Percentiles rank a stretch among this genome's conserved stretches.
phyloP scores from a whole-genome alignment of 2,797 vertebrate species.

The Syngnathus rostellatus region DNA sequence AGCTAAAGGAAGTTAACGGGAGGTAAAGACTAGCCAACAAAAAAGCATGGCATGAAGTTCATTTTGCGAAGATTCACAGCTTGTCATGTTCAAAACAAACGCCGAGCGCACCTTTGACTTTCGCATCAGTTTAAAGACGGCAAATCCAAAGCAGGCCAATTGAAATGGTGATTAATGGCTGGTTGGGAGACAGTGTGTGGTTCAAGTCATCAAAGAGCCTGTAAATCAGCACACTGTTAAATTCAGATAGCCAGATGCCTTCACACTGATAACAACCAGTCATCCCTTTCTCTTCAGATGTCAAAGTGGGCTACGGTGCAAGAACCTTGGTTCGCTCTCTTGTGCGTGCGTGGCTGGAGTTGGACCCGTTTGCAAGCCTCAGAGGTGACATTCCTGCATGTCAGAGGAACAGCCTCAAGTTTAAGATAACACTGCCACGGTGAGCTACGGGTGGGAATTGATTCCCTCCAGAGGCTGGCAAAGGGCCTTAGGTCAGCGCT shows the following conservation, averaged over 20 bases:
- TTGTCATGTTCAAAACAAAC: conserved; percentile 40
- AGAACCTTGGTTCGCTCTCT: conserved; percentile 21
- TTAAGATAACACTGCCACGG: conserved; percentile 71
- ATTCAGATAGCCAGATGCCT: conserved; percentile 54
- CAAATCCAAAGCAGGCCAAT: conserved; percentile 24
- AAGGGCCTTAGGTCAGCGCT: conserved; percentile 60
- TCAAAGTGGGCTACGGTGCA: conserved; percentile 46
- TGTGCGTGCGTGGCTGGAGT: conserved; percentile 35
- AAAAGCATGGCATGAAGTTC: conserved; percentile 10
- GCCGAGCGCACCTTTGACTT: conserved; percentile 41
- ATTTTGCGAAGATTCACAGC: conserved; percentile 48
- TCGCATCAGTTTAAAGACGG: conserved; percentile 23
- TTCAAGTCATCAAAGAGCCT: conserved; percentile 52
- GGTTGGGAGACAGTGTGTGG: conserved; percentile 33
- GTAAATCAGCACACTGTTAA: conserved; percentile 57
- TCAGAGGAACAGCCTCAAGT: conserved; percentile 69
- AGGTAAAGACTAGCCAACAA: conserved; percentile 7
- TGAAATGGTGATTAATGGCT: conserved; percentile 48
- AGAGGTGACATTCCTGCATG: conserved; percentile 64
- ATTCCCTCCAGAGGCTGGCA: conserved; percentile 57
- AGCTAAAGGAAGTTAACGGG: conserved; percentile 2
- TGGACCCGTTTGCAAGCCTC: conserved; percentile 33
- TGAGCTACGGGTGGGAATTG: conserved; percentile 70
- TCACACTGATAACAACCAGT: conserved; percentile 62
- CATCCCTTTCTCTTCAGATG: conserved; percentile 51